A percentile compares a stretch with the other conserved stretches of the same genome.
Evolutionary conservation across 2,888 invertebrate genomes (phyloP).

Genomic region (Agriopis leucophaearia): DNA sequence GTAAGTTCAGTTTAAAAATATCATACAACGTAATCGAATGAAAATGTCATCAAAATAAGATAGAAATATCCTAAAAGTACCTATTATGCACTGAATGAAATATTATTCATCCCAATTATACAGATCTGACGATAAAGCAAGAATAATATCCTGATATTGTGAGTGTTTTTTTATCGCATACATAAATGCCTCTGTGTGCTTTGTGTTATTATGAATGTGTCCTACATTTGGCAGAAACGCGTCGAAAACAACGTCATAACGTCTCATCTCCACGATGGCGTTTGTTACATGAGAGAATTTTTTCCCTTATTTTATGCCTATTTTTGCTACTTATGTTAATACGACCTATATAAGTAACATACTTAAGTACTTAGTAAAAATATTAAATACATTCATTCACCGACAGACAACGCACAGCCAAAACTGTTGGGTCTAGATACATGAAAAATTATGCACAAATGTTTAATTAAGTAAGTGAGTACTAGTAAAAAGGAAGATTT

Average conservation of each 20-base stretch:
- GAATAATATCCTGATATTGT: constrained; percentile 15
- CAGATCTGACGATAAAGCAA: constrained; percentile 25
- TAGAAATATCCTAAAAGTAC: not conserved
- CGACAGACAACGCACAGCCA: too few species aligned
- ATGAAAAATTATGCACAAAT: too few species aligned
- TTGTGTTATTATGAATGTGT: constrained; percentile 47
- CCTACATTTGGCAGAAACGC: constrained; percentile 59
- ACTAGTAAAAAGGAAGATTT: too few species aligned
- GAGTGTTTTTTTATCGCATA: constrained; percentile 35
- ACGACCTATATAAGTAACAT: too few species aligned
- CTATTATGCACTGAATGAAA: constrained; percentile 1
- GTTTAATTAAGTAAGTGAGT: too few species aligned
- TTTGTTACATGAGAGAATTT: constrained; percentile 33
- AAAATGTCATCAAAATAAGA: not conserved
- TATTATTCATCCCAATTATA: constrained; percentile 30
- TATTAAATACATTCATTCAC: not conserved
- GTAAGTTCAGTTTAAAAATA: too few species aligned
- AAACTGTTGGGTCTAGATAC: too few species aligned
- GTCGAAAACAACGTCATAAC: constrained; percentile 69
- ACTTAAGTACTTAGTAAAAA: too few species aligned
- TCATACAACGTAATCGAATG: not conserved
- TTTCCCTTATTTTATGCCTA: not conserved
- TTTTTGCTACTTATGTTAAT: not conserved
- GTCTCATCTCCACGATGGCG: constrained; percentile 41
- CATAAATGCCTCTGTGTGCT: constrained; percentile 41